These are phyloP conservation scores for Tinea trinotella DNA, from an alignment of 2,888 invertebrate species.

Conservation along the genomic window DNA sequence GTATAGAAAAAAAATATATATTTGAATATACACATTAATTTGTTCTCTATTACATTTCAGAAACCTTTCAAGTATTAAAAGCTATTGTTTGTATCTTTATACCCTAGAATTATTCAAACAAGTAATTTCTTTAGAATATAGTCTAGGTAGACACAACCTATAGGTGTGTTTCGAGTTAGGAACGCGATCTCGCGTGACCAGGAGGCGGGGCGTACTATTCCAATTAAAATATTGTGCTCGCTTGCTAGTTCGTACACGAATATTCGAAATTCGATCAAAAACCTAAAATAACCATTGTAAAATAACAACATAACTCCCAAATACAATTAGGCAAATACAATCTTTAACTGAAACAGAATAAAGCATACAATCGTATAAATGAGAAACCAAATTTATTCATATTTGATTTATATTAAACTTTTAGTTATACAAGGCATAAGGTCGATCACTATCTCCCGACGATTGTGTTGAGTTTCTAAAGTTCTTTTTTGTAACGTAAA, in stretches of 20 bases:
- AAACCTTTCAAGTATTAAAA: too few relatives aligned
- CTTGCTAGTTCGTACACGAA: constrained; percentile 24
- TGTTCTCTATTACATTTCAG: too few relatives aligned
- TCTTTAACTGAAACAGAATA: neutral
- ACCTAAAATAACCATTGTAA: constrained; percentile 24
- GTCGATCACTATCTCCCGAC: constrained; percentile 7
- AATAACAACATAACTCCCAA: neutral
- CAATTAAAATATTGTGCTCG: constrained; percentile 61
- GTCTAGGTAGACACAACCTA: neutral
- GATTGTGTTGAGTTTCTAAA: constrained; percentile 17
- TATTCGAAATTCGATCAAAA: constrained; percentile 32
- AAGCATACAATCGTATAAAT: neutral
- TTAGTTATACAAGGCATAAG: constrained; percentile 8
- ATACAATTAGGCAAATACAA: neutral
- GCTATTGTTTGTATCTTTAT: neutral
- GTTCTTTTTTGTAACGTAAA: constrained; percentile 12
- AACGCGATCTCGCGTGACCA: constrained; percentile 69
- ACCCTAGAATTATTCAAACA: neutral
- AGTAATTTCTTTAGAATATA: constrained; percentile 10
- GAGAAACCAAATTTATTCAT: neutral
- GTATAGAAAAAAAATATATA: too few relatives aligned
- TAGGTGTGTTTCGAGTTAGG: constrained; percentile 16
- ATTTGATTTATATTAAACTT: constrained; percentile 1
- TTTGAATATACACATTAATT: too few relatives aligned
- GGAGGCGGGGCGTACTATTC: constrained; percentile 58